Evolutionary conservation across 2,888 invertebrate species (phyloP).

Genomic region (Apotomis turbidana): DNA sequence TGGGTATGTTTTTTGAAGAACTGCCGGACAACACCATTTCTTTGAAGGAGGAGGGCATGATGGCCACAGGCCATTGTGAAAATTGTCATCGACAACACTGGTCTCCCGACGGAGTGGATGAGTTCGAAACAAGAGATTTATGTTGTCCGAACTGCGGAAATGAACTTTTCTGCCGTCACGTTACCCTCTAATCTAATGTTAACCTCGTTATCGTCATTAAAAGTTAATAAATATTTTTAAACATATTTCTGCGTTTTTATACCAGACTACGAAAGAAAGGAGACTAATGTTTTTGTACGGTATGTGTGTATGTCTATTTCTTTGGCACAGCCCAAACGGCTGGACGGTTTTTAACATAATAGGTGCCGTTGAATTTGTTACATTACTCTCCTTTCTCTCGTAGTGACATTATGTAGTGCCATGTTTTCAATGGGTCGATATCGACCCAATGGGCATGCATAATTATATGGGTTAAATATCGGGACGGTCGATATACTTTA

Average conservation of each 20-base stretch:
- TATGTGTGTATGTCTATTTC: no score
- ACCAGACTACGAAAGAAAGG: no score
- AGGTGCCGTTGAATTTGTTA: no score
- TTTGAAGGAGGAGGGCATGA: constrained; percentile 14
- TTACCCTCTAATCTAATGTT: not conserved
- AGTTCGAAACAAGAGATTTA: not conserved
- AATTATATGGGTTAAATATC: no score
- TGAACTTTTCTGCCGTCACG: constrained; percentile 2
- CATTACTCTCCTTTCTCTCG: no score
- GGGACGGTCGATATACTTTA: no score
- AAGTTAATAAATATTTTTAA: not conserved
- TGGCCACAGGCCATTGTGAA: constrained; percentile 22
- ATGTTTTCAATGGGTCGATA: no score
- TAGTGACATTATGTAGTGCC: no score
- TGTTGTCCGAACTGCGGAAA: constrained; percentile 2
- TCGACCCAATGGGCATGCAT: no score
- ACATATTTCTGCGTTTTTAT: not conserved
- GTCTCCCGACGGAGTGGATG: constrained; percentile 3
- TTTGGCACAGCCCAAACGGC: no score
- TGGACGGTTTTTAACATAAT: no score
- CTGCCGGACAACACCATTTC: constrained; percentile 3
- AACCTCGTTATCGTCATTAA: not conserved
- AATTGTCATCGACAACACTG: constrained; percentile 11
- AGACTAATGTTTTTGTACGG: no score
- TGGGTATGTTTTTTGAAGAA: constrained; percentile 4